These are phyloP conservation scores for Mayetiola destructor DNA, from an alignment of 2,888 invertebrate species.

Conservation along the genomic window DNA sequence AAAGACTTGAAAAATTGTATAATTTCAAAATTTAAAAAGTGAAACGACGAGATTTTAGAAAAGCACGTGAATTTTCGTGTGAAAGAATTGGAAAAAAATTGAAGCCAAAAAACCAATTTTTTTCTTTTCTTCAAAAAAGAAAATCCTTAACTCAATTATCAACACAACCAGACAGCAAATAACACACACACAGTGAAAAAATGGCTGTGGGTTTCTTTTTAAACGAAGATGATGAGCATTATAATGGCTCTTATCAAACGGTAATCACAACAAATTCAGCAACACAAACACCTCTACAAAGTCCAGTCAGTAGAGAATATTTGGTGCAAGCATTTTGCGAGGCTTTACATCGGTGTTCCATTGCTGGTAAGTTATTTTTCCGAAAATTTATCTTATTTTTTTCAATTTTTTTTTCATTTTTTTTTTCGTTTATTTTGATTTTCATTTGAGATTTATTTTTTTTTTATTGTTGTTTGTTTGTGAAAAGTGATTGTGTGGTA, in stretches of 20 bases:
- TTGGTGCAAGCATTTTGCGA: slow-evolving; percentile 33
- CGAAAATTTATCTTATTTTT: neutral
- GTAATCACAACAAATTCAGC: slow-evolving; percentile 16
- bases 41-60: neutral
- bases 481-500: neutral
- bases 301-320: slow-evolving; percentile 28
- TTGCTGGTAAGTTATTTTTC: neutral
- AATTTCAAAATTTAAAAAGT: neutral
- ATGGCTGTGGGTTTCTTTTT: slow-evolving; percentile 36
- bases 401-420: slow-evolving; percentile 9
- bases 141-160: no score
- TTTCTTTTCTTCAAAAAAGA: no score
- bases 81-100: no score
- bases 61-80: neutral
- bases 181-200: slow-evolving; percentile 17
- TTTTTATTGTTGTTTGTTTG: neutral
- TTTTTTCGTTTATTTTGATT: neutral
- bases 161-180: neutral
- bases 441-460: neutral
- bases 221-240: slow-evolving; percentile 27
- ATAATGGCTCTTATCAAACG: slow-evolving; percentile 20
- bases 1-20: neutral
- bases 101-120: no score
- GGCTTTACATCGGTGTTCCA: slow-evolving; percentile 26
- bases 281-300: slow-evolving; percentile 21